phyloP scores from a whole-genome alignment of 2,797 vertebrate genomes.

The Platalea minor region DNA sequence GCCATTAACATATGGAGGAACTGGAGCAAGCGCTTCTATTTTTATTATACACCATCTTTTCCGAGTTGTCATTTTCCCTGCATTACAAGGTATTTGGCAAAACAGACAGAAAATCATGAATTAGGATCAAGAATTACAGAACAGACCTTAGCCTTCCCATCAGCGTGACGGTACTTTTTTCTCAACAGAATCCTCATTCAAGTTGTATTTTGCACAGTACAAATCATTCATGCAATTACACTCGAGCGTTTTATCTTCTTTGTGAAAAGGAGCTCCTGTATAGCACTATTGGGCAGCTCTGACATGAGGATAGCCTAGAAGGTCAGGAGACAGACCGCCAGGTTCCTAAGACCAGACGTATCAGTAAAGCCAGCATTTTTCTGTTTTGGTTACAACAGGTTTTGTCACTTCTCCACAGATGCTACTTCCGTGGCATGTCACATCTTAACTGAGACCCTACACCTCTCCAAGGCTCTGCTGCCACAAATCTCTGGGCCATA shows the following conservation, averaged over 20 bases:
- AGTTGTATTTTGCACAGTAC: not conserved
- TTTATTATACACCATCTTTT: not conserved
- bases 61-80: not conserved
- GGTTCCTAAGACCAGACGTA: not conserved
- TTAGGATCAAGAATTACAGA: not conserved
- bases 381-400: not conserved
- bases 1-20: conserved; percentile 2
- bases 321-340: not conserved
- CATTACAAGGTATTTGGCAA: not conserved
- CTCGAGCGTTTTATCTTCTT: not conserved
- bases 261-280: not conserved
- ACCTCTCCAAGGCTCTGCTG: not conserved
- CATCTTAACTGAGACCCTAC: not conserved
- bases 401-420: not conserved
- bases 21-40: not conserved
- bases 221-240: not conserved
- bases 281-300: not conserved
- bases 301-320: not conserved
- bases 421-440: not conserved
- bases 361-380: not conserved
- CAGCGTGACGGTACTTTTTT: not conserved
- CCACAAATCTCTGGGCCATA: not conserved
- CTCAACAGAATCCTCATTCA: not conserved
- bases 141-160: not conserved
- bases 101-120: not conserved